These are phyloP conservation scores for Oegoconia quadripuncta DNA, from an alignment of 2,888 invertebrate species.

Conservation along the genomic window DNA sequence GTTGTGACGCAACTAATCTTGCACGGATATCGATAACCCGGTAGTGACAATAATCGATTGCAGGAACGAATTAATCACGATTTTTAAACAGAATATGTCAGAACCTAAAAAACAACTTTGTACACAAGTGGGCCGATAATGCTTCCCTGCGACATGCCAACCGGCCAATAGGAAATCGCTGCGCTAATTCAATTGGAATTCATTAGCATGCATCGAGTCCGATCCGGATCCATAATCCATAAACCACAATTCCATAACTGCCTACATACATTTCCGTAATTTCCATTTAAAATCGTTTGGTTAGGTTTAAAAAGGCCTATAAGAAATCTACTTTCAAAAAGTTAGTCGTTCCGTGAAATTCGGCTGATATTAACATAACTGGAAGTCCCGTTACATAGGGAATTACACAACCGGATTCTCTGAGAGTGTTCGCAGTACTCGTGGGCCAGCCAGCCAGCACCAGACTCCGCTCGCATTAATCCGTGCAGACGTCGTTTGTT, in stretches of 20 bases:
- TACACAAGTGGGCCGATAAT: constrained; percentile 32
- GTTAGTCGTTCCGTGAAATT: constrained; percentile 64
- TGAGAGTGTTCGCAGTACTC: constrained; percentile 14
- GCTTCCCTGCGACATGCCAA: constrained; percentile 38
- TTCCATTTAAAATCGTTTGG: constrained; percentile 29
- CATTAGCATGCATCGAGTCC: constrained; percentile 41
- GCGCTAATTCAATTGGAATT: constrained; percentile 40
- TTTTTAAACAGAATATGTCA: constrained; percentile 8
- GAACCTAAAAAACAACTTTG: constrained; percentile 4
- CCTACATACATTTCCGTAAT: constrained; percentile 28
- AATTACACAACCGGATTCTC: constrained; percentile 64
- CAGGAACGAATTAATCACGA: constrained; percentile 37
- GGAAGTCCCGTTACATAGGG: constrained; percentile 73
- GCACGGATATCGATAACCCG: constrained; percentile 42
- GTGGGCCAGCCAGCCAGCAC: background rate
- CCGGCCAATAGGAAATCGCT: constrained; percentile 37
- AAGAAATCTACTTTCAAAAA: constrained; percentile 66
- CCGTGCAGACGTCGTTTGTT: constrained; percentile 60
- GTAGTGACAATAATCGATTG: constrained; percentile 44
- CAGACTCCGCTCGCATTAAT: constrained; percentile 36
- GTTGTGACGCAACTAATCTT: constrained; percentile 42
- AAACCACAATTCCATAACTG: constrained; percentile 31
- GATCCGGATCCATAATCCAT: constrained; percentile 40
- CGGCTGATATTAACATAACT: constrained; percentile 76
- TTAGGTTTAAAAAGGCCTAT: constrained; percentile 46